These are phyloP conservation scores for Streptopelia turtur DNA, from an alignment of 2,797 vertebrate species.

Conservation along the genomic window DNA sequence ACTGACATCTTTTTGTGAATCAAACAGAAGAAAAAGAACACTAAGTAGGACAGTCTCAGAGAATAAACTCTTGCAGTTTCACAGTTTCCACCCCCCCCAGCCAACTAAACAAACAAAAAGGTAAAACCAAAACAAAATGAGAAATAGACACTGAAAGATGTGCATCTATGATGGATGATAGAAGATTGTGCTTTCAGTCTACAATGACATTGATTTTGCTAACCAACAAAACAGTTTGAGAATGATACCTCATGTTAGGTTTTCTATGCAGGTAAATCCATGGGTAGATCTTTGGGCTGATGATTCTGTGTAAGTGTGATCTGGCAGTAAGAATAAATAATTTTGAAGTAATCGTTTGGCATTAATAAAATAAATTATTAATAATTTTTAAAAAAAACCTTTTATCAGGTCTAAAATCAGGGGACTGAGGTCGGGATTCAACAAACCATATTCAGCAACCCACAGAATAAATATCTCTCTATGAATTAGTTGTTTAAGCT, in stretches of 20 bases:
- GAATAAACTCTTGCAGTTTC: neutral
- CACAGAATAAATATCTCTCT: neutral
- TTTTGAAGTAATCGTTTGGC: neutral
- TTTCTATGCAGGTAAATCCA: neutral
- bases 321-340: neutral
- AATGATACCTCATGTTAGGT: neutral
- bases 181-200: neutral
- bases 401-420: neutral
- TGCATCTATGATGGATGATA: neutral
- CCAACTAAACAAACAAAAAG: too few species aligned
- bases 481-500: neutral
- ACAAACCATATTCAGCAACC: neutral
- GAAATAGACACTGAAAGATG: neutral
- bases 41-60: neutral
- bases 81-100: neutral
- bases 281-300: neutral
- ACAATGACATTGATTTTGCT: neutral
- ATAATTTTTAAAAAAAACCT: too few species aligned
- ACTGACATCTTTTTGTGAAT: neutral
- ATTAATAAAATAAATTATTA: neutral
- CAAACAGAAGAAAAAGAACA: neutral
- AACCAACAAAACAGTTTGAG: neutral
- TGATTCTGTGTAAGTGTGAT: neutral
- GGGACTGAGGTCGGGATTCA: neutral
- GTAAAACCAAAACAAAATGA: too few species aligned